phyloP scores from a whole-genome alignment of 1,140 invertebrate species.

The Maconellicoccus hirsutus region DNA sequence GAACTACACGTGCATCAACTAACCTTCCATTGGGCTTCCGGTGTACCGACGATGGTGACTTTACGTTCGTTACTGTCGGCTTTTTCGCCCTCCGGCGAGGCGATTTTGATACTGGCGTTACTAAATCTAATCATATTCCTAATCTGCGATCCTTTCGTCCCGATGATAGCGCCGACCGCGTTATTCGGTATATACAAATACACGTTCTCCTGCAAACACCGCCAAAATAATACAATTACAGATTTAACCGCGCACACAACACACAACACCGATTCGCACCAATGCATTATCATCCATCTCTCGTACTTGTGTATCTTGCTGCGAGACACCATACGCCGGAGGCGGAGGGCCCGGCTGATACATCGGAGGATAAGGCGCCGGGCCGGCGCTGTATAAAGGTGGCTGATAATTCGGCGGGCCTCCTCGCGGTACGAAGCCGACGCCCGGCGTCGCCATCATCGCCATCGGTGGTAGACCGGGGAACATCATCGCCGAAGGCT shows the following conservation, averaged over 20 bases:
- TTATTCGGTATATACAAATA: conserved; percentile 94
- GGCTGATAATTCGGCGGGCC: conserved; percentile 38
- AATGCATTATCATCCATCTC: background rate
- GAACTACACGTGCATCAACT: conserved; percentile 24
- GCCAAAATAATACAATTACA: background rate
- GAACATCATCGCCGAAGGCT: conserved; percentile 86
- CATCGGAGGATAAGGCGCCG: conserved; percentile 42
- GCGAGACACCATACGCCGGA: conserved; percentile 40
- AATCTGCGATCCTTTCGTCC: conserved; percentile 91
- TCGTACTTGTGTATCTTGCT: conserved; percentile 39
- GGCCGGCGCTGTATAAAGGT: conserved; percentile 43
- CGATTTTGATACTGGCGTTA: conserved; percentile 86
- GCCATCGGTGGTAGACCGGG: conserved; percentile 89
- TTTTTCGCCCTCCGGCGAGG: conserved; percentile 70
- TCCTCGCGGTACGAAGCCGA: conserved; percentile 49
- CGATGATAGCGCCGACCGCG: conserved; percentile 93
- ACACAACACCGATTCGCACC: background rate
- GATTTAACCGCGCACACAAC: background rate
- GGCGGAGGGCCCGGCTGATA: conserved; percentile 43
- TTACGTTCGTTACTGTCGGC: conserved; percentile 70
- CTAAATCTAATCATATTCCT: conserved; percentile 94
- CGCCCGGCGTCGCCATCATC: conserved; percentile 80
- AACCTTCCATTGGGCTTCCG: conserved; percentile 94
- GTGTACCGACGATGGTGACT: conserved; percentile 87
- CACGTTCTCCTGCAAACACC: conserved; percentile 61